Evolutionary conservation across 2,888 invertebrate species (phyloP).

Genomic region (Eupeodes latifasciatus): DNA sequence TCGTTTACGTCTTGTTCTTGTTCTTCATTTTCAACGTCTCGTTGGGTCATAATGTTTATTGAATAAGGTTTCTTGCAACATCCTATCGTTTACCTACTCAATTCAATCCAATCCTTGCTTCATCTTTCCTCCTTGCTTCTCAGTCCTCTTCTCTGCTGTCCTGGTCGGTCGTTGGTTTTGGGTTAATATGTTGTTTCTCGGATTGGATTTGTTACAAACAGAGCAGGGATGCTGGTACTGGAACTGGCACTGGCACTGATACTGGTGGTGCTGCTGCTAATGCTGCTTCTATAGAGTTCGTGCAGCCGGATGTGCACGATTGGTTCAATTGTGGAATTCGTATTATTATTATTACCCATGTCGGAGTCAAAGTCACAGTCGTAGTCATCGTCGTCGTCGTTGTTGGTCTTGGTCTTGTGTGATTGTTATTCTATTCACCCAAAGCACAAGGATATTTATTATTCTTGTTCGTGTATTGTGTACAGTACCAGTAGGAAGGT

Average conservation of each 20-base stretch:
- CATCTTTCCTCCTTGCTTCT: not conserved
- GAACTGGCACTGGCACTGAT: not conserved
- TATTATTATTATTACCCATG: conserved; percentile 69
- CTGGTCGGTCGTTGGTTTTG: not conserved
- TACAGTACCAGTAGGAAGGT: not conserved
- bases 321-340: conserved; percentile 68
- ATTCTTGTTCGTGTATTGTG: conserved; percentile 34
- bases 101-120: conserved; percentile 23
- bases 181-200: conserved; percentile 62
- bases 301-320: conserved; percentile 73
- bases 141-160: not conserved
- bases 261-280: not conserved
- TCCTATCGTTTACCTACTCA: conserved; percentile 41
- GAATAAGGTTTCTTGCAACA: conserved; percentile 53
- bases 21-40: not conserved
- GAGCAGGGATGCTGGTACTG: not conserved
- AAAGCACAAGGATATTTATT: conserved; percentile 38
- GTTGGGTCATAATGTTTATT: conserved; percentile 66
- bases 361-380: conserved; percentile 24
- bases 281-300: conserved; percentile 41
- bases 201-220: conserved; percentile 30
- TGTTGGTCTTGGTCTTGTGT: conserved; percentile 50
- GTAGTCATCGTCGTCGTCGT: not conserved
- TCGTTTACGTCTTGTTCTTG: conserved; percentile 21
- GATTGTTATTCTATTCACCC: conserved; percentile 74